Base-by-base conservation (phyloP, 2,888 invertebrate species). In the Stomorhina lunata region DNA sequence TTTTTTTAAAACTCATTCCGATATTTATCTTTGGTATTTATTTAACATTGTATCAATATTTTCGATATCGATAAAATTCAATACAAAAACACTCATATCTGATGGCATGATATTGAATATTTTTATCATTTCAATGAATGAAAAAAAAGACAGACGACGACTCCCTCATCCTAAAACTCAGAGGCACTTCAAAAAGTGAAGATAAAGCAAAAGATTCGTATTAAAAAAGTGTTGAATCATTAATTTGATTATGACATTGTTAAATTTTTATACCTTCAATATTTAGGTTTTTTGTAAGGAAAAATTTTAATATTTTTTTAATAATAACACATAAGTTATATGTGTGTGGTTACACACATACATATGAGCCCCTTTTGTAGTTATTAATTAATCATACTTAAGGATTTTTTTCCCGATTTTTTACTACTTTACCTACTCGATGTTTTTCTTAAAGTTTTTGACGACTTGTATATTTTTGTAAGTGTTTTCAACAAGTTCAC, bases 301-400 rank as follows among this genome's bases (percentile, higher is more conserved):
- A 32, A 65, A 66, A 69, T 75, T 57, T 65, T 15, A 75, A 69
- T 71, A 63, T 65, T 48, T 12, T 50, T 61, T 25, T 40, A 29
- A 71, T 48, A 71, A 66, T 37, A 66, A 50, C 27, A 77, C n/a
- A 27, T n/a, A 48, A 59, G n/a, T 29, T 12, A 4, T 29, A 27
- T 27, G n/a, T n/a, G n/a, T n/a, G n/a, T n/a, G n/a, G n/a, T n/a
- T n/a, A n/a, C n/a, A 48, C 6, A 45, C 50, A 20, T 53, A 61
- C 40, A 50, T 71, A 40, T 53, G 37, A 29, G 57, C 59, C 43
- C 37, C 27, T 72, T n/a, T 79, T 69, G 29, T 57, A 71, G 59
- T 57, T 34, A 71, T 82, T 79, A 82, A 82, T 82, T 82, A 79
- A 82, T 82, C 82, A 82, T 82, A 79, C 75, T 82, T 79, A 71